Evolutionary conservation across 2,113 vertebrate species (phyloP), one percentile per base, ranked within the genome.

Genomic region (Eupsittula cactorum): DNA sequence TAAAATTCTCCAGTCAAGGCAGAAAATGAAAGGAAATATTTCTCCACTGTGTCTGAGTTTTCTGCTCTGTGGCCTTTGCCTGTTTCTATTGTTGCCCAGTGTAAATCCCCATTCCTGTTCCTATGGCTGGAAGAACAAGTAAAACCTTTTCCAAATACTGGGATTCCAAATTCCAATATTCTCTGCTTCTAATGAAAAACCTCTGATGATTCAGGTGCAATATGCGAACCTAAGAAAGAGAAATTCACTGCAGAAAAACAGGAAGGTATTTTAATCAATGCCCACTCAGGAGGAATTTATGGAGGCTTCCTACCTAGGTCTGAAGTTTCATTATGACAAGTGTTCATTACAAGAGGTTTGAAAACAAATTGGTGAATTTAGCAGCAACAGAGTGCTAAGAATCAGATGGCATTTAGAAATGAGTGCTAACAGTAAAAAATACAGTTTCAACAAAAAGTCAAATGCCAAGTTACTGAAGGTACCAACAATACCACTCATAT

Each of bases 1-100:
- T 50, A 53, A 67, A 69, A 67, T 49, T 69, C 28, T 80, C 23
- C 44, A 70, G 25, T 44, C n/a, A 70, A 95, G 67, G 79, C 11
- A 68, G 17, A 55, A 87, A 88, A 37, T 47, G 9, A 59, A 93
- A 70, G 49, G 27, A 83, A 94, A 63, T 9, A 41, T 49, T 85
- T 31, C n/a, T 80, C 79, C n/a, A 41, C 13, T 13, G 23, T 1
- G 0, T 16, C 19, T 0, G 0, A 53, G 20, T 67, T 93, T 16
- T 62, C 49, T 89, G 31, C 31, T 82, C 63, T 69, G 80, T 16
- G 7, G 7, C 39, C 4, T 50, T 70, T n/a, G 53, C 64, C 14
- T 68, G 16, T 5, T 60, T 87, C 21, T 65, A 1, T 46, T 85
- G 16, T 50, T 73, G 90, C 44, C 16, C 68, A 44, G 0, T 31